Evolutionary conservation across 30 jellyfish, hydroid and myxozoan species (phyloP), one percentile per base, ranked within the genome.

Genomic region (Sanderia malayensis): DNA sequence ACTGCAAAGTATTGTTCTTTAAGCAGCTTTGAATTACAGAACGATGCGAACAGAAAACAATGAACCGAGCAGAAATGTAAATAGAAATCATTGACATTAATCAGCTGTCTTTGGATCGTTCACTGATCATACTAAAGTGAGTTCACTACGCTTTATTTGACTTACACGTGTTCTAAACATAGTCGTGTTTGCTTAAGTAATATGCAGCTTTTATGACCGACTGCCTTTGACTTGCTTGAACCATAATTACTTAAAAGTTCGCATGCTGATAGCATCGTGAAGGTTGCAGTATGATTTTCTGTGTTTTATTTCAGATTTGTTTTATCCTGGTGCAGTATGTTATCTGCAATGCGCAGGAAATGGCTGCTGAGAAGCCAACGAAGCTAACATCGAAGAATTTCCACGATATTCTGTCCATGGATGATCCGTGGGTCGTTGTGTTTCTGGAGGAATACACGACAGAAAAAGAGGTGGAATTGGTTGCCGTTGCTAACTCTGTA

Each of bases 401-500:
- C 46, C 86, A 82, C 67, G 59, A 60, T 20, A 59, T 82, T 46
- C 55, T 72, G 28, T 61, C 79, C 19, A 19, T 72, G 74, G 77
- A 70, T 19, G 94, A 82, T 23, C 94, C 94, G 0, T 82, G 94
- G 94, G 71, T 82, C 41, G 86, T 82, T 1, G 86, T 47, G 28
- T 70, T 70, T 44, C 33, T 72, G 18, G 81, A 72, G 30, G 86
- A 72, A 32, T 82, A 41, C 23, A 64, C 47, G 3, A 46, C 63
- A 34, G 31, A 46, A 64, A 71, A 71, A 25, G 82, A 71, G 37
- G 44, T 65, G 0, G 94, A 71, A 15, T 34, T 82, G 59, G 57
- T 64, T 1, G 72, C 80, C 18, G 41, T 82, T 8, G 94, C 94
- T 21, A 82, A 77, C 19, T 61, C 86, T 0, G 73, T 82, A 19